Base-by-base conservation (phyloP, 2,888 invertebrate genomes). In the Tortricodes alternella region DNA sequence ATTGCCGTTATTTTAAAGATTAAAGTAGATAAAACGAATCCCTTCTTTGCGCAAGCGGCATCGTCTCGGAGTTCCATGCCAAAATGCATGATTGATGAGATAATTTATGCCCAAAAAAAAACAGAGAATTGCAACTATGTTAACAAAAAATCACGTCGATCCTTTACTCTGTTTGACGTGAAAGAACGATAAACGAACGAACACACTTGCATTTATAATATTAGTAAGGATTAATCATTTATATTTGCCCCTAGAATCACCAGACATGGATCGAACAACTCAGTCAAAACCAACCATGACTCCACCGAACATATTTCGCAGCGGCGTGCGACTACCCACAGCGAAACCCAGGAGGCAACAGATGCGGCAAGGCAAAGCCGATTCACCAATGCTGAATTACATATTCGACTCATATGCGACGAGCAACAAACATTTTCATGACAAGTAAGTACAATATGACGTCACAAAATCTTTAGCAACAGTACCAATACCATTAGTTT, bases 381-480 rank as follows among this genome's bases (percentile, higher is more conserved):
- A 94, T 70, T 93, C 94, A 0, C 94, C 94, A 6, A 94, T 95
- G 94, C 78, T 94, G 49, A 94, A 94, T 78, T 94, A 94, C 67
- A 94, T 95, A 62, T 94, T 94, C 73, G 94, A 95, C 74, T 92
- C 94, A 0, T 93, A 94, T 71, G 94, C 93, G 6, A 92, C 93
- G 37, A 92, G 92, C 64, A 94, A 94, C 76, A 94, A 94, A 66
- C 95, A 95, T 78, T 94, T 94, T 75, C 95, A 95, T 76, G 91
- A 91, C 70, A 91, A 80, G 91, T 91, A 69, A 83, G 88, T 80
- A 15, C n/a, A 4, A 4, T 3, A 29, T 29, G 3, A 5, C 2
- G 5, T 4, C 21, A 21, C 21, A 21, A 21, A 3, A 21, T 4
- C 4, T 32, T 4, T 34, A 21, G 13, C 13, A 39, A n/a, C n/a